Conservation (phyloP, 2,113 vertebrate species). For the Chrysochloris asiatica region DNA sequence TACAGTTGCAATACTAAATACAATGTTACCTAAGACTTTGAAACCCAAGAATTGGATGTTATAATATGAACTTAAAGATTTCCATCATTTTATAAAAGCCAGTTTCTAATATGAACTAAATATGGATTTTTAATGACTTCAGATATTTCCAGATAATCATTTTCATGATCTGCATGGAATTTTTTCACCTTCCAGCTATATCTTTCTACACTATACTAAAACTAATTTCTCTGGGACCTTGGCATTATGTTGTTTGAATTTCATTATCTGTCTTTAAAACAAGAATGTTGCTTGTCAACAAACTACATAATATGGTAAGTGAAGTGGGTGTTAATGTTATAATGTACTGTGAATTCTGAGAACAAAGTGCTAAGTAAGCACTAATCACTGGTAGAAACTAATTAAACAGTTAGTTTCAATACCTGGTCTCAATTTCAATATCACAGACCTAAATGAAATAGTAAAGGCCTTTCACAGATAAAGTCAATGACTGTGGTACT, state of each 20-base stretch:
- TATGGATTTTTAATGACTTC: background rate
- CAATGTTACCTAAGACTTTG: background rate
- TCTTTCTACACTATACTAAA: background rate
- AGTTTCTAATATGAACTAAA: background rate
- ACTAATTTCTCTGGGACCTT: background rate
- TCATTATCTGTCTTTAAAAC: background rate
- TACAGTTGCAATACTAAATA: background rate
- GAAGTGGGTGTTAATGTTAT: background rate
- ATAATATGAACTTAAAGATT: background rate
- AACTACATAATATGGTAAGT: background rate
- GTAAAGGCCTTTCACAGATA: background rate
- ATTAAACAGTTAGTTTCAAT: background rate
- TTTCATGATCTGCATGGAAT: background rate
- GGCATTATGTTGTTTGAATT: background rate
- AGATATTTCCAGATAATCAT: background rate
- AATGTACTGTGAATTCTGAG: background rate
- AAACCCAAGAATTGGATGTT: background rate
- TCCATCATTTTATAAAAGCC: background rate
- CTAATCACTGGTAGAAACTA: background rate
- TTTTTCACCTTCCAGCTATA: background rate
- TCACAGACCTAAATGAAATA: slow-evolving; percentile 3
- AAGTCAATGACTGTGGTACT: background rate
- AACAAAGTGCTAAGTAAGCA: background rate
- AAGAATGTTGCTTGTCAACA: background rate
- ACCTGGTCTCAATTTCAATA: slow-evolving; percentile 31